These are phyloP conservation scores for Microplitis mediator DNA, from an alignment of 1,140 invertebrate genomes.

Conservation along the genomic window DNA sequence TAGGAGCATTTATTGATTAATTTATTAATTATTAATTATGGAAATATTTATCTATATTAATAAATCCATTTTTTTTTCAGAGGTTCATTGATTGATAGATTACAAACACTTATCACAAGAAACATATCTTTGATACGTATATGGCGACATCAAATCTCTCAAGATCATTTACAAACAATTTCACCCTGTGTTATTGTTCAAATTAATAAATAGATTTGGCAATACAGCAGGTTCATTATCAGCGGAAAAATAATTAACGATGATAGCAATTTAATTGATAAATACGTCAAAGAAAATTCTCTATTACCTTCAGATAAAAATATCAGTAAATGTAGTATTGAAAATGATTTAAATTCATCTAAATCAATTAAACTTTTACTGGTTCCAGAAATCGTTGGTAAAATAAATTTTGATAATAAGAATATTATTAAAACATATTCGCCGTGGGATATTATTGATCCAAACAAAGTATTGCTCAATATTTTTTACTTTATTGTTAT, in stretches of 20 bases:
- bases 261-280: constrained; percentile 38
- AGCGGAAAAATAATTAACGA: constrained; percentile 45
- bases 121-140: constrained; percentile 48
- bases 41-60: not conserved
- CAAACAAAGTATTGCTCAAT: constrained; percentile 37
- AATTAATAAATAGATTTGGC: constrained; percentile 32
- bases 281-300: not conserved
- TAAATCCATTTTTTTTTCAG: constrained; percentile 35
- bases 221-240: constrained; percentile 44
- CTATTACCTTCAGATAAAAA: not conserved
- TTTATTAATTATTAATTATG: constrained; percentile 14
- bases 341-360: not conserved
- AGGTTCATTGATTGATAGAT: constrained; percentile 43
- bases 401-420: constrained; percentile 34
- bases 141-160: constrained; percentile 48
- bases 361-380: constrained; percentile 41
- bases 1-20: no score
- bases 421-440: constrained; percentile 49
- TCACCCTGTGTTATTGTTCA: constrained; percentile 37
- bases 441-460: constrained; percentile 50
- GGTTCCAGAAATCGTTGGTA: constrained; percentile 49
- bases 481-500: constrained; percentile 44
- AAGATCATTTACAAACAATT: constrained; percentile 28
- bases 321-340: not conserved
- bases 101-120: constrained; percentile 43